A percentile compares a stretch with the other conserved stretches of the same genome.
Evolutionary conservation across 2,888 invertebrate species (phyloP).

Genomic region (Drosophila mimetica): DNA sequence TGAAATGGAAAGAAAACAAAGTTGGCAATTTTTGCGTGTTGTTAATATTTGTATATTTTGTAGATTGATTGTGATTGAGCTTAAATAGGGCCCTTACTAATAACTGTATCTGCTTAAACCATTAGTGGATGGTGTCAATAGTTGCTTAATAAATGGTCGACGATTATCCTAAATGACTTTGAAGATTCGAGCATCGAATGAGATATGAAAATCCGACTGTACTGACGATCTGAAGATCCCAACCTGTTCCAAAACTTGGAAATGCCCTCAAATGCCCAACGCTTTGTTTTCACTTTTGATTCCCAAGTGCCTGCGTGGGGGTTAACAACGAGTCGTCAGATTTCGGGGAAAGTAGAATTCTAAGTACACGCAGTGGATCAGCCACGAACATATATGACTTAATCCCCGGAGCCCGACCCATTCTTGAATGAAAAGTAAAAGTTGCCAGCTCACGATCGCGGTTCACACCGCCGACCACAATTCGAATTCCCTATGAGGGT

Average conservation of each 20-base stretch:
- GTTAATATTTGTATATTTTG: slow-evolving; percentile 26
- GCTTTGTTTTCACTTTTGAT: slow-evolving; percentile 62
- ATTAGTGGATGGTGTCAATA: slow-evolving; percentile 43
- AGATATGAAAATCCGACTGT: neutral
- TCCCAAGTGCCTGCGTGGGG: slow-evolving; percentile 46
- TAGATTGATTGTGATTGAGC: slow-evolving; percentile 13
- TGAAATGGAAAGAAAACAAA: slow-evolving; percentile 5
- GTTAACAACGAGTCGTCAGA: slow-evolving; percentile 33
- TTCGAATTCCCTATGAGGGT: slow-evolving; percentile 15
- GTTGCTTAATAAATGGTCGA: slow-evolving; percentile 7
- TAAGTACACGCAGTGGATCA: slow-evolving; percentile 51
- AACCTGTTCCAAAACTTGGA: slow-evolving; percentile 6
- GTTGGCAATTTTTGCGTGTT: slow-evolving; percentile 37
- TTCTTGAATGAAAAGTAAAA: slow-evolving; percentile 76
- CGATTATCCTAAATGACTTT: slow-evolving; percentile 30
- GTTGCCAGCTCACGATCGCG: slow-evolving; percentile 60
- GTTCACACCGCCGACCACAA: slow-evolving; percentile 40
- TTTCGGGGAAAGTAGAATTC: slow-evolving; percentile 58
- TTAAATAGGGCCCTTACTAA: slow-evolving; percentile 39
- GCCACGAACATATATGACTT: slow-evolving; percentile 45
- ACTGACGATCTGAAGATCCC: slow-evolving; percentile 17
- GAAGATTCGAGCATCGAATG: slow-evolving; percentile 2
- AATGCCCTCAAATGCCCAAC: slow-evolving; percentile 16
- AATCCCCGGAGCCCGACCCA: slow-evolving; percentile 52
- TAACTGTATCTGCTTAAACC: slow-evolving; percentile 29